These are phyloP conservation scores for Nerophis lumbriciformis DNA, from an alignment of 2,113 vertebrate genomes.

Conservation along the genomic window DNA sequence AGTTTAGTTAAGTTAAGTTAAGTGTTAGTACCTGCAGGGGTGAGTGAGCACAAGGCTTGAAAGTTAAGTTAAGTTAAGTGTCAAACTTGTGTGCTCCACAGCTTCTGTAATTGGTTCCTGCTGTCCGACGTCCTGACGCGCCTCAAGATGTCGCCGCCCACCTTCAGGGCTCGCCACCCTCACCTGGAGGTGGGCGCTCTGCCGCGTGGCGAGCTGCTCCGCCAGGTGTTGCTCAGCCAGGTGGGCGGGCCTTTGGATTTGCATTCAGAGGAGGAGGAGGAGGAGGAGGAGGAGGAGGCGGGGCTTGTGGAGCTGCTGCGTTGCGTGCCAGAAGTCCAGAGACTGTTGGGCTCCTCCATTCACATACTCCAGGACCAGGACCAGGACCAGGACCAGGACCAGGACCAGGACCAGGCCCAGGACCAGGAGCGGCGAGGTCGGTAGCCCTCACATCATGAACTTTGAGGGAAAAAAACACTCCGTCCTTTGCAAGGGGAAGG, in stretches of 20 bases:
- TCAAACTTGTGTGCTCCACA: constrained; percentile 40
- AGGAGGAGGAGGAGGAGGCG: constrained; percentile 63
- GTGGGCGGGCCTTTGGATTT: constrained; percentile 74
- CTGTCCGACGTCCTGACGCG: constrained; percentile 88
- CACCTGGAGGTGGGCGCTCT: constrained; percentile 88
- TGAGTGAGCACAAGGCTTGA: no score
- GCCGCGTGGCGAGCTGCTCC: constrained; percentile 78
- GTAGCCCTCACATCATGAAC: constrained; percentile 55
- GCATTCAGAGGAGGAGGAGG: constrained; percentile 62
- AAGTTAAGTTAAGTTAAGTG: no score
- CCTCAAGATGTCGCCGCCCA: constrained; percentile 90
- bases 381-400: constrained; percentile 44
- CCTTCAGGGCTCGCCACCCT: constrained; percentile 91
- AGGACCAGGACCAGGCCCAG: constrained; percentile 21
- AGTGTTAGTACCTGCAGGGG: no score
- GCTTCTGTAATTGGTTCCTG: constrained; percentile 97
- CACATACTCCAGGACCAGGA: constrained; percentile 68
- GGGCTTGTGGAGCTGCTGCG: constrained; percentile 88
- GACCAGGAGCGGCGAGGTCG: constrained; percentile 46
- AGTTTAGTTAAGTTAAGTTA: no score
- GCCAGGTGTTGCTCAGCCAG: constrained; percentile 88
- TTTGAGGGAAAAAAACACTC: constrained; percentile 38
- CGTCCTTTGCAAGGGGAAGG: constrained; percentile 41
- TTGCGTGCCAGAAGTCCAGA: constrained; percentile 87
- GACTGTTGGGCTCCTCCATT: constrained; percentile 84